Conservation (phyloP, 2,797 vertebrate species). For the Danio choprae region DNA sequence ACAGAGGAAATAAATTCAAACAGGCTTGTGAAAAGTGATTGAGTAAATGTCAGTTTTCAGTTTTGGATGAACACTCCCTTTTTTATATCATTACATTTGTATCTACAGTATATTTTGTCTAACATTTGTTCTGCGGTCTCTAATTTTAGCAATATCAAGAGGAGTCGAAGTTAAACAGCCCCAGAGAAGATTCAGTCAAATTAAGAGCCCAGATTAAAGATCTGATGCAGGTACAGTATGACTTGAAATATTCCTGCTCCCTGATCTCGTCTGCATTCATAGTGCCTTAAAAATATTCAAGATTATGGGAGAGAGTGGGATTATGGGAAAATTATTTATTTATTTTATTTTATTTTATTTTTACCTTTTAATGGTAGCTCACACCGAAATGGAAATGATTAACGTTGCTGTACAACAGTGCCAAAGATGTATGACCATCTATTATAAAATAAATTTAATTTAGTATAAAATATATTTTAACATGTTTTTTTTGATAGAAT, state of each 20-base stretch:
- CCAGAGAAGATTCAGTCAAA: conserved; percentile 71
- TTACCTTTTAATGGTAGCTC: not conserved
- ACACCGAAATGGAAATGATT: no score
- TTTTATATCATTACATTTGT: not conserved
- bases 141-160: conserved; percentile 69
- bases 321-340: no score
- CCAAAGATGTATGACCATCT: not conserved
- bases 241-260: not conserved
- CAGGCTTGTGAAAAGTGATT: no score
- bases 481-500: not conserved
- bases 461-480: not conserved
- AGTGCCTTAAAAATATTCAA: not conserved
- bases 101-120: not conserved
- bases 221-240: conserved; percentile 70
- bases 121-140: not conserved
- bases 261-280: not conserved
- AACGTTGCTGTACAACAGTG: no score
- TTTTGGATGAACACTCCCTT: no score
- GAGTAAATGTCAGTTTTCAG: no score
- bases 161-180: conserved; percentile 60
- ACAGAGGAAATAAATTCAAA: no score
- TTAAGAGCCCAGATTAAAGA: conserved; percentile 69
- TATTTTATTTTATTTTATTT: no score
- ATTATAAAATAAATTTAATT: no score
- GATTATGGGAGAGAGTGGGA: not conserved